Evolutionary conservation across 2,797 vertebrate genomes (phyloP), one percentile per base, ranked within the genome.

Genomic region (Dallia pectoralis): DNA sequence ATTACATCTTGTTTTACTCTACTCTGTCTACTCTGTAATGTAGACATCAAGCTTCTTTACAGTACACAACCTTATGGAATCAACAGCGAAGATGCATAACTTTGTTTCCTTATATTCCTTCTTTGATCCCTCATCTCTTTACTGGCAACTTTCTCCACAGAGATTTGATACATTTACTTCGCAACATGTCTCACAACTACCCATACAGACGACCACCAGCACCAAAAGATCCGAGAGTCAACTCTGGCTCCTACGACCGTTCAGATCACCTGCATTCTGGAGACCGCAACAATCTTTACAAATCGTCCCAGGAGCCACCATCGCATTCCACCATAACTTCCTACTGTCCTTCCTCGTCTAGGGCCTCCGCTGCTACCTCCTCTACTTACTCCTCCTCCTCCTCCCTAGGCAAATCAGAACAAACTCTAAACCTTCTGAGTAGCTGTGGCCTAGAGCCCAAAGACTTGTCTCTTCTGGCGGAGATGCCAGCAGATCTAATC

Each of bases 401-500:
- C 19, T 62, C 53, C 2, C 53, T 59, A 14, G 25, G 25, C 22
- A 73, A 76, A 75, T 76, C 83, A 53, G 89, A 89, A 0, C 70
- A 75, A 0, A 88, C 87, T 36, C 70, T 88, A 32, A 80, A 77
- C 80, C 83, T 94, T 86, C 85, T 94, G 63, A 88, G 64, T 74
- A 93, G 91, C 82, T 92, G 89, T 27, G 93, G 92, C 9, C 83
- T 93, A 73, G 90, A 93, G 22, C 80, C 89, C 9, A 69, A 67
- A 0, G 92, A 93, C 63, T 80, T 93, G 74, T 79, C 89, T n/a
- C 74, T 88, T 19, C 86, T 93, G 4, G 91, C 91, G 0, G 75
- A 91, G 71, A 82, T 93, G 14, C 92, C 93, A 0, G 93, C 92
- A 71, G 86, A 92, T 30, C 79, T 89, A 67, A 86, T 93, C 25